A percentile compares a stretch with the other conserved stretches of the same genome.
Conservation (phyloP, 2,888 invertebrate species). For the Rhagium mordax region DNA sequence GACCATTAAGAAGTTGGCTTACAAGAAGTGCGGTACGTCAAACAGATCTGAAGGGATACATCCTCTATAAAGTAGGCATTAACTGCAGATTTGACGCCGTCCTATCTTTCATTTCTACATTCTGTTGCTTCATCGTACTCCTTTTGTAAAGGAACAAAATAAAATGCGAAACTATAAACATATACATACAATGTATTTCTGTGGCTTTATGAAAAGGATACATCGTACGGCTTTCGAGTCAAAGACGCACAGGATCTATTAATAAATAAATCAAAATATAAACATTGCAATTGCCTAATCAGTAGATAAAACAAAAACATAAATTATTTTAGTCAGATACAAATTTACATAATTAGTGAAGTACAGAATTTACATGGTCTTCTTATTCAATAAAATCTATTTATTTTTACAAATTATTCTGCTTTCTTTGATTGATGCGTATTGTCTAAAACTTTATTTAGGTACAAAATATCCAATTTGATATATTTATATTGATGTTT, state of each 20-base stretch:
- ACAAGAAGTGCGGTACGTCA: slow-evolving; percentile 40
- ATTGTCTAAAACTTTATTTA: too few species aligned
- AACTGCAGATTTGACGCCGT: slow-evolving; percentile 36
- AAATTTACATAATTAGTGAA: too few species aligned
- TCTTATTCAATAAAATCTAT: too few species aligned
- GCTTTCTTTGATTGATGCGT: too few species aligned
- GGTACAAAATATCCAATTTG: too few species aligned
- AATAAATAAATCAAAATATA: slow-evolving; percentile 29
- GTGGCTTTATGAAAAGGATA: slow-evolving; percentile 22
- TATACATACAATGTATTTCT: slow-evolving; percentile 28
- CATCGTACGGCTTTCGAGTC: slow-evolving; percentile 12
- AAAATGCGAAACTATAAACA: slow-evolving; percentile 34
- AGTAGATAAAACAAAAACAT: slow-evolving; percentile 4
- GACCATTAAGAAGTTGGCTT: slow-evolving; percentile 35
- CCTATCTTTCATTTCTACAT: slow-evolving; percentile 31
- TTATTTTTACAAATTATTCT: too few species aligned
- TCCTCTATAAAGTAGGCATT: slow-evolving; percentile 34
- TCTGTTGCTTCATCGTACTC: slow-evolving; percentile 33
- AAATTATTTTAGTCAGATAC: too few species aligned
- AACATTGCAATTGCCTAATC: slow-evolving; percentile 9
- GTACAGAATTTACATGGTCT: too few species aligned
- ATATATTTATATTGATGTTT: too few species aligned
- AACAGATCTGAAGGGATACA: slow-evolving; percentile 32
- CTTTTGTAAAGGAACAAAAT: slow-evolving; percentile 31
- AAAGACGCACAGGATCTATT: slow-evolving; percentile 16